phyloP scores from a whole-genome alignment of 2,113 vertebrate genomes.

The Suncus etruscus region DNA sequence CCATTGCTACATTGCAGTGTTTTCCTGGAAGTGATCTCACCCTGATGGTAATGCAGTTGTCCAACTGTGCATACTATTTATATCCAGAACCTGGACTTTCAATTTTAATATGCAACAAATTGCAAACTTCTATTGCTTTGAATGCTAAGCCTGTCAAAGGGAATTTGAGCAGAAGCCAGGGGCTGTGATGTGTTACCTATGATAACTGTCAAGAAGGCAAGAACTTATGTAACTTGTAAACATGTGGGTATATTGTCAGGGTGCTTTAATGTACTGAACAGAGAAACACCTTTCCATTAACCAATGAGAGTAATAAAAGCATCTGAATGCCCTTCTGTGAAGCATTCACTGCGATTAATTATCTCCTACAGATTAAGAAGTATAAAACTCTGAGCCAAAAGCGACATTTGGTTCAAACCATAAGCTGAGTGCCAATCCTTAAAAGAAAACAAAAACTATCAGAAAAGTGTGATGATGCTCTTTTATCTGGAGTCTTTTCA shows the following conservation, averaged over 20 bases:
- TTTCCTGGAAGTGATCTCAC: conserved; percentile 92
- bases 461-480: background rate
- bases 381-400: background rate
- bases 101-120: conserved; percentile 77
- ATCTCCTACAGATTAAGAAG: conserved; percentile 41
- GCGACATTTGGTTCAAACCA: background rate
- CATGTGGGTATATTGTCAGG: conserved; percentile 55
- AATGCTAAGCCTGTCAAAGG: conserved; percentile 61
- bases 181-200: conserved; percentile 66
- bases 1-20: conserved; percentile 85
- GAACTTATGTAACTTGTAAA: conserved; percentile 75
- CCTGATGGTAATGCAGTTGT: conserved; percentile 83
- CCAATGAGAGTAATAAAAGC: conserved; percentile 72
- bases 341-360: conserved; percentile 74
- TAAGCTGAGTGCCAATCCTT: background rate
- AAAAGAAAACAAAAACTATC: background rate
- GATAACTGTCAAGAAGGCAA: conserved; percentile 77
- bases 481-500: conserved; percentile 25
- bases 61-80: conserved; percentile 85
- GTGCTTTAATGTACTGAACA: conserved; percentile 72
- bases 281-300: conserved; percentile 73
- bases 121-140: conserved; percentile 77
- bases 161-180: conserved; percentile 68
- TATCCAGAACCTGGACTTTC: conserved; percentile 78
- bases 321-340: conserved; percentile 53